phyloP scores from a whole-genome alignment of 2,888 invertebrate genomes.

The Heteropelma amictum region DNA sequence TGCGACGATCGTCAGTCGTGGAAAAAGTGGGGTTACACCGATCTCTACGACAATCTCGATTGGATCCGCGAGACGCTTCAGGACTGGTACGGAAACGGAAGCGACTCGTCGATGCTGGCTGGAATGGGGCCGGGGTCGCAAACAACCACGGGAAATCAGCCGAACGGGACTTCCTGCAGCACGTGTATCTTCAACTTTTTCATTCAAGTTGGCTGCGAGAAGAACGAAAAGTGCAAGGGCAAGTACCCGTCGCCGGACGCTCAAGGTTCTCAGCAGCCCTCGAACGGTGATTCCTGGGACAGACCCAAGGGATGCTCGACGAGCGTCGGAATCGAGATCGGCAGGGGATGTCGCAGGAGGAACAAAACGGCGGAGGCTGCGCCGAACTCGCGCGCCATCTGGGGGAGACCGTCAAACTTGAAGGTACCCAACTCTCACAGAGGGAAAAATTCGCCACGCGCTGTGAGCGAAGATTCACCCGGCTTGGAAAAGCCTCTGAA shows the following conservation, averaged over 20 bases:
- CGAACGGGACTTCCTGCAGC: constrained; percentile 43
- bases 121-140: background rate
- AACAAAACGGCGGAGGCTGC: background rate
- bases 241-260: background rate
- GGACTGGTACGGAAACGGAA: constrained; percentile 40
- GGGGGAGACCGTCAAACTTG: background rate
- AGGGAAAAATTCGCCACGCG: no score
- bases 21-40: constrained; percentile 59
- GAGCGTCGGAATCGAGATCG: constrained; percentile 20
- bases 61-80: constrained; percentile 57
- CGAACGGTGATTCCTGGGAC: background rate
- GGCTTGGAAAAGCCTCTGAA: background rate
- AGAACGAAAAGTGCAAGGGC: constrained; percentile 42
- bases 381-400: background rate
- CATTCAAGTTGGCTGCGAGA: constrained; percentile 56
- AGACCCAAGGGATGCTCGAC: background rate
- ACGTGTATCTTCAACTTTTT: constrained; percentile 64
- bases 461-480: background rate
- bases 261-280: background rate
- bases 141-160: background rate
- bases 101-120: background rate
- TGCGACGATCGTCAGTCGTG: constrained; percentile 63
- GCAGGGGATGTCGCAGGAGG: constrained; percentile 26
- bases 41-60: constrained; percentile 57
- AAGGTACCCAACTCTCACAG: no score